Base-by-base conservation (phyloP, 2,888 invertebrate genomes). In the Eupithecia insigniata region DNA sequence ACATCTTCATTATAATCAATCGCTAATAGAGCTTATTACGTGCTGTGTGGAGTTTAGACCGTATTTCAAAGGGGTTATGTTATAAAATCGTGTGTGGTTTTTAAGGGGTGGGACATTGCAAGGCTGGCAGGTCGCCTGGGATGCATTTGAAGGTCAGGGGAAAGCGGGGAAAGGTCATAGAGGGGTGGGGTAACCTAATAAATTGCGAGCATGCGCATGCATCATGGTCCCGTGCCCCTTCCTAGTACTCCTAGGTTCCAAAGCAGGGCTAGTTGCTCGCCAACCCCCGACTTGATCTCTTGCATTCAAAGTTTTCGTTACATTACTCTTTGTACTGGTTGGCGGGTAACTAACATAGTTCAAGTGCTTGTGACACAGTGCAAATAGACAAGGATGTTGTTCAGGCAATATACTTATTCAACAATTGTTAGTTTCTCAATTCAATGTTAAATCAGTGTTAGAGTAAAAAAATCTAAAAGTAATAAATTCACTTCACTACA, bases 141-240 rank as follows among this genome's bases (percentile, higher is more conserved):
- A 89, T 92, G 93, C 92, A 92, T 80, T 82, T 80, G 89, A 92
- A 91, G 93, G 93, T 91, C 91, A 79, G 74, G 34, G 82, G 78
- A 79, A 81, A 46, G 60, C 73, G 76, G 75, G 78, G 72, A 70
- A 74, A 75, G 80, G 78, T 77, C 77, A 74, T 71, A 55, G 71
- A 73, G 76, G 72, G 76, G 60, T 70, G 76, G 81, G 83, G 81
- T 79, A 81, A 80, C 81, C 87, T 83, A 87, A 86, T 87, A 85
- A 87, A 84, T 89, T 78, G 85, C 83, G 80, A 87, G 84, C 81
- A 81, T 79, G 91, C 91, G 92, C 92, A 90, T 92, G 91, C 91
- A 89, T 84, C 84, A 80, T 84, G 87, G 84, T 36, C 60, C 84
- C 80, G n/a, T 67, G 67, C 72, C 66, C 51, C 62, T 34, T 36